These are phyloP conservation scores for Anodontia alba DNA, from an alignment of 2,888 invertebrate genomes.

Conservation along the genomic window DNA sequence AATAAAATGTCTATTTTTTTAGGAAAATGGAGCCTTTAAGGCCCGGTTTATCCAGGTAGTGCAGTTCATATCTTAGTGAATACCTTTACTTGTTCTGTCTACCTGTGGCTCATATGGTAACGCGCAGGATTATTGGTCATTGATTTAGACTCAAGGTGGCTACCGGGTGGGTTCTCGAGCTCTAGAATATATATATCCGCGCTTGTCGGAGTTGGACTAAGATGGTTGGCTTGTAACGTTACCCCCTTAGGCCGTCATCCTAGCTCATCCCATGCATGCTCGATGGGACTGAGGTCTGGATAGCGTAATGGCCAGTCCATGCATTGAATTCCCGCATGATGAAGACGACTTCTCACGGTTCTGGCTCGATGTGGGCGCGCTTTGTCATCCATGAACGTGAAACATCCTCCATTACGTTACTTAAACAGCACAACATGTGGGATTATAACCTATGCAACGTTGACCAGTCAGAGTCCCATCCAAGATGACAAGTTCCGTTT, in stretches of 20 bases:
- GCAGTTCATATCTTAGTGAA: no score
- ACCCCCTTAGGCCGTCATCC: not conserved
- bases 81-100: no score
- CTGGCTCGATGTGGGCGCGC: conserved; percentile 4
- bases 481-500: not conserved
- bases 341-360: not conserved
- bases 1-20: no score
- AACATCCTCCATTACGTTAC: not conserved
- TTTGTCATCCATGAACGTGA: conserved; percentile 13
- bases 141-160: no score
- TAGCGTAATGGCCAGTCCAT: conserved; percentile 7
- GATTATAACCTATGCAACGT: not conserved
- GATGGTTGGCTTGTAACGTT: not conserved
- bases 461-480: conserved; percentile 12
- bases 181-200: no score
- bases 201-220: not conserved
- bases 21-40: no score
- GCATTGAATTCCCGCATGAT: not conserved
- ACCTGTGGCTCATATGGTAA: no score
- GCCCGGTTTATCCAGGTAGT: no score
- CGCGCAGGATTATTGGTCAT: no score
- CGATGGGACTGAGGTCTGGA: conserved; percentile 11
- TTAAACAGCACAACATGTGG: not conserved
- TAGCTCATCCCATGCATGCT: conserved; percentile 2
- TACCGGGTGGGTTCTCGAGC: no score